phyloP scores from a whole-genome alignment of 2,888 invertebrate species.

The Seira musarum region DNA sequence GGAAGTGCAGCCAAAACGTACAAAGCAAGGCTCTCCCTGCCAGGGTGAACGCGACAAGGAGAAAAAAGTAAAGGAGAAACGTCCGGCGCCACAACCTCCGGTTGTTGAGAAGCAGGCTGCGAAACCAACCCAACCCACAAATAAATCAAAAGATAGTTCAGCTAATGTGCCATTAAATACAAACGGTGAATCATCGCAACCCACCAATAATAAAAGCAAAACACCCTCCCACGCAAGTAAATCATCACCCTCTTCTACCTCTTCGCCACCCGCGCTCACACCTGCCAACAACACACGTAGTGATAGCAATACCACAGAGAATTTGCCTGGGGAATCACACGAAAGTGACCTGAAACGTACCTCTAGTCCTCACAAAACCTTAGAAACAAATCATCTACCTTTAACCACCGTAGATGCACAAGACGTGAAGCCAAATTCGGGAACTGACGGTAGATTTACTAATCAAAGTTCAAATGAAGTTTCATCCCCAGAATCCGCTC shows the following conservation, averaged over 20 bases:
- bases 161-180: constrained; percentile 64
- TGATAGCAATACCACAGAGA: constrained; percentile 53
- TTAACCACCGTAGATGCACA: constrained; percentile 41
- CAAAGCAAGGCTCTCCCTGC: constrained; percentile 66
- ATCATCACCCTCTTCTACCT: constrained; percentile 32
- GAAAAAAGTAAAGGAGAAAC: constrained; percentile 66
- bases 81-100: constrained; percentile 69
- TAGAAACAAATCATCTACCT: constrained; percentile 48
- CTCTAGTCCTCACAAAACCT: constrained; percentile 60
- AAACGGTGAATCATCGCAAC: constrained; percentile 59
- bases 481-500: constrained; percentile 27
- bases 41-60: constrained; percentile 61
- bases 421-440: constrained; percentile 35
- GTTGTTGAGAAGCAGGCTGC: constrained; percentile 57
- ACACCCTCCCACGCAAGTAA: neutral
- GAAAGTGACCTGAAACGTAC: constrained; percentile 60
- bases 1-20: constrained; percentile 67
- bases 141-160: constrained; percentile 59
- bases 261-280: too few relatives aligned
- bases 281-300: too few relatives aligned
- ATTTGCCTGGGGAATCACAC: constrained; percentile 39
- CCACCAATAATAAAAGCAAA: constrained; percentile 55
- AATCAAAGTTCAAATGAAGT: constrained; percentile 42
- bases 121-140: constrained; percentile 41
- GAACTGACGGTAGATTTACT: constrained; percentile 10